Evolutionary conservation across 2,888 invertebrate species (phyloP).

Genomic region (Eudemis profundana): DNA sequence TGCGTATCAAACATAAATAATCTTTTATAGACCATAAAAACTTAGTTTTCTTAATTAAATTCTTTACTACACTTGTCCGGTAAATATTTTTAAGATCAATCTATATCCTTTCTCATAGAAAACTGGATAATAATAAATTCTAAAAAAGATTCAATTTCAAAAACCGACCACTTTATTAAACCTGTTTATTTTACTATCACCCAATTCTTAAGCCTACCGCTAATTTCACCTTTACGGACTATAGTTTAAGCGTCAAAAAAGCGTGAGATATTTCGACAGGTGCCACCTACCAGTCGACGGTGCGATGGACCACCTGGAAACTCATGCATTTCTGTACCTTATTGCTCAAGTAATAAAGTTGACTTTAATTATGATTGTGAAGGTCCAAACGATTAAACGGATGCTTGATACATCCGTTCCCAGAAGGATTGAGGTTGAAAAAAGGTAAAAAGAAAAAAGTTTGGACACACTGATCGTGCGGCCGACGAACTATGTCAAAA

Average conservation of each 20-base stretch:
- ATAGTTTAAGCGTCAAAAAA: neutral
- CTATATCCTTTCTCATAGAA: slow-evolving; percentile 29
- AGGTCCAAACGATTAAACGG: slow-evolving; percentile 65
- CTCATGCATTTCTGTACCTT: slow-evolving; percentile 9
- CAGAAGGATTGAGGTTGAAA: slow-evolving; percentile 74
- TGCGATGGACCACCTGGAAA: slow-evolving; percentile 19
- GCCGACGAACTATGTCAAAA: slow-evolving; percentile 10
- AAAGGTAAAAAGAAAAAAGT: slow-evolving; percentile 49
- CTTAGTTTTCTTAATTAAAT: slow-evolving; percentile 32
- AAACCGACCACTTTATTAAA: slow-evolving; percentile 27
- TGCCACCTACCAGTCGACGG: neutral
- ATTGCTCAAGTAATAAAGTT: slow-evolving; percentile 10
- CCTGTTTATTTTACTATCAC: slow-evolving; percentile 25
- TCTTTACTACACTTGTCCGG: slow-evolving; percentile 31
- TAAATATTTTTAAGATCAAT: slow-evolving; percentile 27
- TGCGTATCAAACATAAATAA: slow-evolving; percentile 16
- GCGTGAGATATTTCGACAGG: slow-evolving; percentile 16
- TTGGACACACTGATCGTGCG: slow-evolving; percentile 27
- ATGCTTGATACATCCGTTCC: slow-evolving; percentile 79
- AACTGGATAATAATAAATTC: slow-evolving; percentile 10
- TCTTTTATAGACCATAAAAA: slow-evolving; percentile 25
- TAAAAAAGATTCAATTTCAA: slow-evolving; percentile 26
- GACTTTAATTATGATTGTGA: slow-evolving; percentile 11
- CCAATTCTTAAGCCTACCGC: neutral
- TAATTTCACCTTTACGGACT: neutral